Base-by-base conservation (phyloP, 2,888 invertebrate species). In the Caenorhabditis sp. region DNA sequence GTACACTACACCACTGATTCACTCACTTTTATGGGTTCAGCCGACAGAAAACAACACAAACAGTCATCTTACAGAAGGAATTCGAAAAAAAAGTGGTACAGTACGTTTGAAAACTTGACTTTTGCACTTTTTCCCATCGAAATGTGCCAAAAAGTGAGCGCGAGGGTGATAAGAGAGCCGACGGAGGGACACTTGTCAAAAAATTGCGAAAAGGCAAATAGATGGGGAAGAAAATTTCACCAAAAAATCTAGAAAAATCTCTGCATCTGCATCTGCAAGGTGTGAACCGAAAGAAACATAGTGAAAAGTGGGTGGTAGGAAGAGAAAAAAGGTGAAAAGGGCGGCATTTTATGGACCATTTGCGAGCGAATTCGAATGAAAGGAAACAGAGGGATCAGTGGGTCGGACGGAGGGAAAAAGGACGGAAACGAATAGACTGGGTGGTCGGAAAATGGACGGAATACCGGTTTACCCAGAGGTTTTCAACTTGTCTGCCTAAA, bases 171-270 rank as follows among this genome's bases (percentile, higher is more conserved):
- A 15, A 30, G 20, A 43, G 11, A 17, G 5, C 50, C 50, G 27
- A 52, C n/a, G n/a, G n/a, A n/a, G n/a, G 39, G 30, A 43, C 52
- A 53, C 63, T 63, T 65, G 65, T 65, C 65, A 65, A 55, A 52
- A 53, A 37, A 35, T 52, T 24, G 24, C n/a, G 48, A 56, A 56
- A 66, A 48, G n/a, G 58, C 48, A 58, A 66, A 58, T 22, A 58
- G 15, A 26, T 3, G 26, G 41, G 24, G 11, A 13, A 9, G 53
- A 45, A 24, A 53, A 35, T 52, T 24, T 22, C 37, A 37, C n/a
- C n/a, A n/a, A n/a, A n/a, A n/a, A n/a, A n/a, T n/a, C n/a, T n/a
- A n/a, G n/a, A n/a, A n/a, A n/a, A n/a, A n/a, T n/a, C n/a, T n/a
- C n/a, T n/a, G n/a, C n/a, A n/a, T n/a, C n/a, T n/a, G n/a, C n/a